A percentile compares a stretch with the other conserved stretches of the same genome.
phyloP scores from a whole-genome alignment of 2,888 invertebrate species.

The Dryomyza anilis region DNA sequence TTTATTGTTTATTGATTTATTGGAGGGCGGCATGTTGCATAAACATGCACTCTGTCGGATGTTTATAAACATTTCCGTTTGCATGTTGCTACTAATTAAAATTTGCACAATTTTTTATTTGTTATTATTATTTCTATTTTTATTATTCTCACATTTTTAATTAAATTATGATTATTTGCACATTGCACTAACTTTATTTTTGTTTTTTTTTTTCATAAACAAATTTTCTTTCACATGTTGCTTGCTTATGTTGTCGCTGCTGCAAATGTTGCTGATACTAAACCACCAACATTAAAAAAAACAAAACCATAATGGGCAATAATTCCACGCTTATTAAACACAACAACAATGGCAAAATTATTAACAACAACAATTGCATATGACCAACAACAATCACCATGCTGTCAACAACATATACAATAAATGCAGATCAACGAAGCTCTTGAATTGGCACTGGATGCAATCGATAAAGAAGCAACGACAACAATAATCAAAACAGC shows the following conservation, averaged over 20 bases:
- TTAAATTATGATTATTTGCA: no score
- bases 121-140: constrained; percentile 34
- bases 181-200: constrained; percentile 43
- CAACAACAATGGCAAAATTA: constrained; percentile 17
- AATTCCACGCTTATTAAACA: constrained; percentile 6
- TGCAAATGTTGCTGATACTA: not conserved
- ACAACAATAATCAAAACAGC: constrained; percentile 15
- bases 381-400: constrained; percentile 7
- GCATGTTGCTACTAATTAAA: not conserved
- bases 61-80: not conserved
- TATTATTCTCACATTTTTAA: constrained; percentile 35
- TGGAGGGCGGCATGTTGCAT: not conserved
- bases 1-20: no score
- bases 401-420: no score
- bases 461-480: constrained; percentile 63
- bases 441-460: constrained; percentile 69
- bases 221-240: constrained; percentile 43
- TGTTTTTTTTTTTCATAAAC: no score
- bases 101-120: not conserved
- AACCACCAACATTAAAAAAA: no score
- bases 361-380: constrained; percentile 9
- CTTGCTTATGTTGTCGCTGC: constrained; percentile 22
- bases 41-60: not conserved
- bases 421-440: constrained; percentile 68
- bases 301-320: no score